Base-by-base conservation (phyloP, 2,797 vertebrate genomes). In the Octomys mimax region DNA sequence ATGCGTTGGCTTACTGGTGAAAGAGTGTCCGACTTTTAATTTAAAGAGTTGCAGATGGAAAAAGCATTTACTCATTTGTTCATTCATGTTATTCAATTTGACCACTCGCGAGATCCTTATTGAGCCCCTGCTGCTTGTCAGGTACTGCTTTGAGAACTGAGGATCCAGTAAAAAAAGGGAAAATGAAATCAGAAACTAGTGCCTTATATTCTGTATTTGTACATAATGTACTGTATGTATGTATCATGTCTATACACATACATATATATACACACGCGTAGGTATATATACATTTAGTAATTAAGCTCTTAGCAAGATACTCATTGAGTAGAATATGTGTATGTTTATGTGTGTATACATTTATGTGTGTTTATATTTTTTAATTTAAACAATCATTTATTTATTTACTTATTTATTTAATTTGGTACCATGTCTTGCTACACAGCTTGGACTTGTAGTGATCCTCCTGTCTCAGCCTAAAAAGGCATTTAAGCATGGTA, bases 261-360 rank as follows among this genome's bases (percentile, higher is more conserved):
- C 42, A n/a, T 28, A n/a, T 24, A 24, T 6, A 18, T 7, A 31
- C 57, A 59, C 59, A 54, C 22, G 19, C 14, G 54, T 54, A 54
- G 14, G 54, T 57, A 57, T 57, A 57, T 18, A 5, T 57, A 42
- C 87, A 84, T 91, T 31, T 89, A 88, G 62, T 78, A 31, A 36
- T 73, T 62, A 95, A 86, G 75, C 59, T 52, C 54, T 85, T 92
- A 31, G 26, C 18, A 61, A 59, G 39, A 87, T 88, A 59, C 46
- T 93, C 54, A 89, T 6, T 36, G 95, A 91, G 31, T 70, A 75
- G 46, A 28, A 2, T 36, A 1, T 70, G 10, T 77, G 18, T 57
- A 0, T 79, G 6, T 81, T 2, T 87, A 10, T 66, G 24, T 61
- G 11, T 62, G 12, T 24, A 39, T 39, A 39, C 39, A 39, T 39